Percentiles rank a stretch among this genome's conserved stretches.
Conservation (phyloP, 2,888 invertebrate species). For the Yponomeuta plumbellus region DNA sequence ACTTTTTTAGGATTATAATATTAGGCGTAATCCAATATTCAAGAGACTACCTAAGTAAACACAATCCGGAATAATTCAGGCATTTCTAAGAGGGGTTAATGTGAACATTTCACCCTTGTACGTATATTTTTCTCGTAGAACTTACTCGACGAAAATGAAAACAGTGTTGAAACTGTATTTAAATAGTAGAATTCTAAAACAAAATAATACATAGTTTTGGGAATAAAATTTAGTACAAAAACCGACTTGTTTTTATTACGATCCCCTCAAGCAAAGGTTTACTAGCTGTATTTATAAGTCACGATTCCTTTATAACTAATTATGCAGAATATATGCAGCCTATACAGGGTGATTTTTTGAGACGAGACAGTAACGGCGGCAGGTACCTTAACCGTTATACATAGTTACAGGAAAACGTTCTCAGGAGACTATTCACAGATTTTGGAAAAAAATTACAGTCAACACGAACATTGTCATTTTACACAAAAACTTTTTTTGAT, state of each 20-base stretch:
- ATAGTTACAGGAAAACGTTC: no score
- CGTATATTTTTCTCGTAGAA: slow-evolving; percentile 16
- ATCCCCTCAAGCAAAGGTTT: neutral
- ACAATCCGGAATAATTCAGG: neutral
- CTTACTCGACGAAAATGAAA: slow-evolving; percentile 27
- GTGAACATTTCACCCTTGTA: neutral
- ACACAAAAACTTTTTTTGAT: no score
- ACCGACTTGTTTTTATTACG: slow-evolving; percentile 6
- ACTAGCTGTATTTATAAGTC: no score
- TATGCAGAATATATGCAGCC: no score
- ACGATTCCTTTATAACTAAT: no score
- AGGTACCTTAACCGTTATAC: no score
- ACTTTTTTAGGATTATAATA: neutral
- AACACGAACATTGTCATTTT: no score
- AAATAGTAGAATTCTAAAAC: slow-evolving; percentile 52
- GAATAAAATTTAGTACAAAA: slow-evolving; percentile 62
- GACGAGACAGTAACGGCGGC: no score
- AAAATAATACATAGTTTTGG: slow-evolving; percentile 44
- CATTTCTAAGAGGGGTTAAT: neutral
- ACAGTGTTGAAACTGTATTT: slow-evolving; percentile 59
- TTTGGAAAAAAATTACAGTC: no score
- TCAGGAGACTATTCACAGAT: no score
- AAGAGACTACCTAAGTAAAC: neutral
- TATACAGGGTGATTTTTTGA: no score
- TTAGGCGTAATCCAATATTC: neutral